phyloP scores from a whole-genome alignment of 1,140 invertebrate species.

The Ceratitis capitata region DNA sequence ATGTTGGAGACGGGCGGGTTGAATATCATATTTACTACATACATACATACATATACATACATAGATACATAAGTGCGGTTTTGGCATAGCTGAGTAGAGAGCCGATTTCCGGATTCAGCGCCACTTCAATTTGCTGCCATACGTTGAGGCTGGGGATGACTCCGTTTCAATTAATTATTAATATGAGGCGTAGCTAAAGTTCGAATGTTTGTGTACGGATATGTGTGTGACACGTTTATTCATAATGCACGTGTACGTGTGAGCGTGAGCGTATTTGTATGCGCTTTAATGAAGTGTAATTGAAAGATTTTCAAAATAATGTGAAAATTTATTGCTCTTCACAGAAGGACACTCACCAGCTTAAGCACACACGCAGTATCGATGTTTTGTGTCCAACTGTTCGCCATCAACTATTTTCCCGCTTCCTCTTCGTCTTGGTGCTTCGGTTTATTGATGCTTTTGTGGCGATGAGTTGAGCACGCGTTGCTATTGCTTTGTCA shows the following conservation, averaged over 20 bases:
- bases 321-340: slow-evolving; percentile 7
- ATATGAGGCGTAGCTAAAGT: slow-evolving; percentile 47
- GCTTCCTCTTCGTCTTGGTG: neutral
- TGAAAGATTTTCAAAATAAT: slow-evolving; percentile 34
- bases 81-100: neutral
- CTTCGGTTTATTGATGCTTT: neutral
- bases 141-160: neutral
- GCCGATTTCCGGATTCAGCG: neutral
- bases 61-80: neutral
- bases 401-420: neutral
- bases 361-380: neutral
- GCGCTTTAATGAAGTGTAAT: slow-evolving; percentile 31
- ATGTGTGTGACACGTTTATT: neutral
- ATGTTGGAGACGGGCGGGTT: neutral
- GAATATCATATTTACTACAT: too few relatives aligned
- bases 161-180: slow-evolving; percentile 61
- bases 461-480: neutral
- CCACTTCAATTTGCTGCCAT: neutral
- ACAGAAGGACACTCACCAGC: neutral
- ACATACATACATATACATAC: too few relatives aligned
- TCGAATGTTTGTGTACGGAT: neutral
- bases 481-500: neutral
- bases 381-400: neutral
- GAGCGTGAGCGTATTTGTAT: neutral
- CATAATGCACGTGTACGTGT: neutral